Base-by-base conservation (phyloP, 2,113 vertebrate genomes). In the Nyctibius bracteatus region DNA sequence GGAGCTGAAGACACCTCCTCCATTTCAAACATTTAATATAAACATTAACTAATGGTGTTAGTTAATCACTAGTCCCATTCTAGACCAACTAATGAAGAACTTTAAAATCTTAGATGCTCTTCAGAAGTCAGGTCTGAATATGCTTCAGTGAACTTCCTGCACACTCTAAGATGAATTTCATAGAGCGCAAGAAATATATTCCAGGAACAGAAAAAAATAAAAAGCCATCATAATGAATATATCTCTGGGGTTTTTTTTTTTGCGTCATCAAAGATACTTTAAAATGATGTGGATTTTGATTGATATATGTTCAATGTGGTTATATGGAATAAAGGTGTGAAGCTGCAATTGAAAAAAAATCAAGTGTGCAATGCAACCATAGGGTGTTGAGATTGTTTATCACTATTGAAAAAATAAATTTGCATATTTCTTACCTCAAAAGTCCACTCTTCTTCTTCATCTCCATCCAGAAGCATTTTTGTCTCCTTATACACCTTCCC, bases 401-500 rank as follows among this genome's bases (percentile, higher is more conserved):
- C 27, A 47, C 6, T 47, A 46, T 3, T 33, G 15, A 59, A 88
- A 73, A 82, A 61, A 27, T 6, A 27, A 47, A 49, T 22, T 15
- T 39, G 7, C 30, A 8, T n/a, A 54, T 61, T 73, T 75, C 93
- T 98, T 97, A 98, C 98, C 97, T 99, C 98, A 97, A 98, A 99
- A 23, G 81, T 94, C 98, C 98, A 99, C 35, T 97, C 96, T 63
- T 98, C 98, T 94, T 98, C 98, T 92, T 99, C 98, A 77, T 98
- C 98, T 51, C 97, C 98, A 95, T 99, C 99, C 81, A 99, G 96
- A 96, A 98, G 96, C 98, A 99, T 99, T 91, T 95, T 98, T 94
- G 99, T 99, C 90, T 98, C 98, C 62, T 96, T 97, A 96, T 98
- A 98, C 14, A 98, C 98, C 41, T 90, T 96, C 15, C 97, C 98